Conservation (phyloP, 2,797 vertebrate genomes). For the Melanogrammus aeglefinus region DNA sequence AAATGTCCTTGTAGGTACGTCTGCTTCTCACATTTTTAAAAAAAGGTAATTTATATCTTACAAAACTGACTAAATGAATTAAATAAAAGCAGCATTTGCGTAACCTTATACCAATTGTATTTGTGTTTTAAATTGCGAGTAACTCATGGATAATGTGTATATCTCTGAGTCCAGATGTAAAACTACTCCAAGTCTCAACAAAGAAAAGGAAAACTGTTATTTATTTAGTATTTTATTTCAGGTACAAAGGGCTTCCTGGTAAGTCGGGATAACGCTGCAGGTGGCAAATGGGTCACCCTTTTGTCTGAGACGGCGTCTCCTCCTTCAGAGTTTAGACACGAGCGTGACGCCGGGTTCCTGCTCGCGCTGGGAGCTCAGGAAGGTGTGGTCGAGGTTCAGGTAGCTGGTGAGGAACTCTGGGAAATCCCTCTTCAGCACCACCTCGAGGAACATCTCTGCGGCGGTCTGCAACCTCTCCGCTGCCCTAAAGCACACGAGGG, state of each 20-base stretch:
- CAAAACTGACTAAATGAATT: conserved; percentile 66
- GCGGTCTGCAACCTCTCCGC: conserved; percentile 53
- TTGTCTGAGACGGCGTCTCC: neutral
- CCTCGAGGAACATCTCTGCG: conserved; percentile 69
- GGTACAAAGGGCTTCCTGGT: neutral
- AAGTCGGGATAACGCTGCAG: neutral
- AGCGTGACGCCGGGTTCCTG: neutral
- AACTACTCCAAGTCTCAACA: neutral
- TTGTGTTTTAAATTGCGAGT: conserved; percentile 21
- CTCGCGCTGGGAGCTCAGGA: conserved; percentile 56
- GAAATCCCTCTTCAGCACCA: conserved; percentile 69
- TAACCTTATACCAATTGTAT: conserved; percentile 47
- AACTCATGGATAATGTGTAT: conserved; percentile 7
- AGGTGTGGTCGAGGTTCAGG: conserved; percentile 71
- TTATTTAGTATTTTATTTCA: neutral
- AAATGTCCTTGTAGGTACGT: conserved; percentile 70
- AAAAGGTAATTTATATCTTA: conserved; percentile 92
- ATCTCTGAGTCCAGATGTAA: neutral
- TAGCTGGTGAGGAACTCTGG: conserved; percentile 78
- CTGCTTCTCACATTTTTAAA: conserved; percentile 82
- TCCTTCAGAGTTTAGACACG: conserved; percentile 57
- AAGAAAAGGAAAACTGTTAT: neutral
- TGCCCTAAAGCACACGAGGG: conserved; percentile 47
- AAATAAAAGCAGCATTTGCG: conserved; percentile 65
- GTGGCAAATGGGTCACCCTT: neutral